phyloP scores from a whole-genome alignment of 2,888 invertebrate genomes.

The Tuberolachnus salignus region DNA sequence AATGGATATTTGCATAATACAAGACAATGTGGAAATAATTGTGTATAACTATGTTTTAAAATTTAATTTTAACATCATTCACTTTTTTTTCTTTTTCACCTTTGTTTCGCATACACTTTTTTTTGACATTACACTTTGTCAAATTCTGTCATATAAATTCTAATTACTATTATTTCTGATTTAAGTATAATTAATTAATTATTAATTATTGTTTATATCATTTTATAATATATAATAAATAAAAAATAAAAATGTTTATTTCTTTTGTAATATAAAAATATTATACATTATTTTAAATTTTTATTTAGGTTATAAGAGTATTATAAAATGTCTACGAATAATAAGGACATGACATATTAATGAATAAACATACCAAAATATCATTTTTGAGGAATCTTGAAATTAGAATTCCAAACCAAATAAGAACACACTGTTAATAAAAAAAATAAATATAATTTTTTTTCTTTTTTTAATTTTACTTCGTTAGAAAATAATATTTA shows the following conservation, averaged over 20 bases:
- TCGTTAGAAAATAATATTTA: slow-evolving; percentile 35
- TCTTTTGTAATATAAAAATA: slow-evolving; percentile 29
- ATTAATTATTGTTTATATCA: slow-evolving; percentile 23
- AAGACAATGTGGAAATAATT: background rate
- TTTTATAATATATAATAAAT: slow-evolving; percentile 17
- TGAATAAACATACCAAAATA: slow-evolving; percentile 30
- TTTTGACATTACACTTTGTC: slow-evolving; percentile 18
- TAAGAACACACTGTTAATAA: slow-evolving; percentile 50
- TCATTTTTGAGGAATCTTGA: slow-evolving; percentile 6
- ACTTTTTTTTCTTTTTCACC: slow-evolving; percentile 1
- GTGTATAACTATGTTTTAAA: slow-evolving; percentile 1
- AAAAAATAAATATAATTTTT: slow-evolving; percentile 33
- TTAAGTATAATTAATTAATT: slow-evolving; percentile 46
- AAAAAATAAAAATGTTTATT: slow-evolving; percentile 8
- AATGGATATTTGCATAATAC: slow-evolving; percentile 25
- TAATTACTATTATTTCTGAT: slow-evolving; percentile 32
- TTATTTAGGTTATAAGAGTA: slow-evolving; percentile 37
- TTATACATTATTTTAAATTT: slow-evolving; percentile 25
- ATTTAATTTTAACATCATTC: slow-evolving; percentile 19
- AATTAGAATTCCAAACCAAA: slow-evolving; percentile 33
- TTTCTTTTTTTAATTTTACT: slow-evolving; percentile 24
- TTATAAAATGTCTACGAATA: slow-evolving; percentile 26
- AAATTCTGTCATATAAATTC: slow-evolving; percentile 13
- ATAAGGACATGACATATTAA: slow-evolving; percentile 31
- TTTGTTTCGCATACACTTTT: slow-evolving; percentile 36